Percentiles rank a stretch among this genome's conserved stretches.
These are phyloP conservation scores for Cheirogaleus medius DNA, from an alignment of 2,113 vertebrate genomes.

Conservation along the genomic window DNA sequence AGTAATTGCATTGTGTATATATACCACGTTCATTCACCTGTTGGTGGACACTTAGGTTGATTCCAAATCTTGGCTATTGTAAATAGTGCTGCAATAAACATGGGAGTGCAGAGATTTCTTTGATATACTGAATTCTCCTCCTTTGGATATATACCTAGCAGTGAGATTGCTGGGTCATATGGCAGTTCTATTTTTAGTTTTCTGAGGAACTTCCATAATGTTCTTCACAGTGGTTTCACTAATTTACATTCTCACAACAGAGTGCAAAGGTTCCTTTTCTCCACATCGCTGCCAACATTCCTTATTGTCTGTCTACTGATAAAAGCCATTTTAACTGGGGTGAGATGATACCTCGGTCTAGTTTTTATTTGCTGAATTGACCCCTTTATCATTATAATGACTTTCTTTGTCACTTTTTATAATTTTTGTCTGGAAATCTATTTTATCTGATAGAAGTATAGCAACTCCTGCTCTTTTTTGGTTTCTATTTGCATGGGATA, in stretches of 20 bases:
- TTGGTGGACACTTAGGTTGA: background rate
- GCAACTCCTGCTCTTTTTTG: too few species aligned
- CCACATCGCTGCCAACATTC: background rate
- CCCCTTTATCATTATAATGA: too few species aligned
- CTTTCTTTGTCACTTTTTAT: too few species aligned
- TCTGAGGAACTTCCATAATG: background rate
- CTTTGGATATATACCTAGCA: background rate
- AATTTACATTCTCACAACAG: background rate
- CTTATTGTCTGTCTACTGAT: background rate
- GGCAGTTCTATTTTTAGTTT: background rate
- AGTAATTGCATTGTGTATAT: background rate
- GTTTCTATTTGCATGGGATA: too few species aligned
- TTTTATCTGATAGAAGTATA: too few species aligned
- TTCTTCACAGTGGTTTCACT: background rate
- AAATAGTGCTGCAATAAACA: background rate
- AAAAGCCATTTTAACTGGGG: background rate
- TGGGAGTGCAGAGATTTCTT: background rate
- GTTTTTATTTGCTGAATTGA: too few species aligned
- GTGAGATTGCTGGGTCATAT: background rate
- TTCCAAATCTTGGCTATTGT: background rate
- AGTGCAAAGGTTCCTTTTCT: background rate
- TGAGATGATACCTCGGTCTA: background rate
- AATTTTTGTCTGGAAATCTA: too few species aligned
- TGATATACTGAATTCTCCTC: background rate
- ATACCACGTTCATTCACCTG: background rate